Percentiles rank a stretch among this genome's conserved stretches.
These are phyloP conservation scores for Albula glossodonta DNA, from an alignment of 2,113 vertebrate species.

Conservation along the genomic window DNA sequence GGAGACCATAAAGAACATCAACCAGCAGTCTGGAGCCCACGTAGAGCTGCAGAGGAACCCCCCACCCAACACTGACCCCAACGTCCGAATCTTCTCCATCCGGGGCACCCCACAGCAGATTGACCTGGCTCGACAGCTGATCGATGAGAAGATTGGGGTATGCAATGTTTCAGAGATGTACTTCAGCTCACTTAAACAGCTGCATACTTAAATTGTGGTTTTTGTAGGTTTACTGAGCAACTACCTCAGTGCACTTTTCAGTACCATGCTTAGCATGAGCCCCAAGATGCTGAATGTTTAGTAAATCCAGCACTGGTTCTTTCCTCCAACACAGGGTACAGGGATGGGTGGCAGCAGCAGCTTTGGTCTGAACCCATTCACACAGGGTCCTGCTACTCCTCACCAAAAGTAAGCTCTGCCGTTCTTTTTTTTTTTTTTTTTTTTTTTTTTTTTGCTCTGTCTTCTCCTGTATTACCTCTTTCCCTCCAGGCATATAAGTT, in stretches of 20 bases:
- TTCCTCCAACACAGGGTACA: conserved; percentile 73
- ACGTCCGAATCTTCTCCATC: conserved; percentile 92
- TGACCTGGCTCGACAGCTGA: conserved; percentile 92
- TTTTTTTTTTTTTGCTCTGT: no score
- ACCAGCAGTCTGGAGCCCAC: conserved; percentile 95
- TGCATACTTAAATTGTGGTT: no score
- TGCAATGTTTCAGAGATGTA: conserved; percentile 39
- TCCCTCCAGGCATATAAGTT: background rate
- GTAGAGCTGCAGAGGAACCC: conserved; percentile 97
- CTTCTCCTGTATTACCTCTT: rapidly evolving
- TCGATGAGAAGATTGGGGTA: conserved; percentile 98
- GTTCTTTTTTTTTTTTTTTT: background rate
- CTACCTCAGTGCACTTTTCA: no score
- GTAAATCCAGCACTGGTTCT: background rate
- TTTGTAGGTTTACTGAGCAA: no score
- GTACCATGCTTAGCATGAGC: no score
- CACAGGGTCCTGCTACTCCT: conserved; percentile 85
- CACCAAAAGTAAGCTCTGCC: conserved; percentile 87
- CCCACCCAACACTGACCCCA: conserved; percentile 92
- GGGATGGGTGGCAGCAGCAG: conserved; percentile 82
- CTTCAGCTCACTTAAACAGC: no score
- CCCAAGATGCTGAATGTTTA: no score
- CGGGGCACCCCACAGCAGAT: conserved; percentile 90
- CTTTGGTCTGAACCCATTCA: conserved; percentile 90
- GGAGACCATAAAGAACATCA: conserved; percentile 98